Evolutionary conservation across 2,888 invertebrate genomes (phyloP).

Genomic region (Metacarcinus magister): DNA sequence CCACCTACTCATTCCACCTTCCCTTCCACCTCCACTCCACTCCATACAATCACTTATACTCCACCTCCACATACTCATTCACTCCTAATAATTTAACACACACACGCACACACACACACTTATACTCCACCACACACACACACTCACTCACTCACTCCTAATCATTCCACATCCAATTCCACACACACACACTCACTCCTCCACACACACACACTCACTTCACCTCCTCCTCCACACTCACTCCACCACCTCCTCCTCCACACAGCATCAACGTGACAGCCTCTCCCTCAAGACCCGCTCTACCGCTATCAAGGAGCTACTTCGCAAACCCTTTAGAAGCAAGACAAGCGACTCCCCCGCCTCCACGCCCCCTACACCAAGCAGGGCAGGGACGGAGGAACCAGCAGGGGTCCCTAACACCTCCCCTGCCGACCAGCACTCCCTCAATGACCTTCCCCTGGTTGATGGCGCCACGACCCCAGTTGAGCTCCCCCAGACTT

Average conservation of each 20-base stretch:
- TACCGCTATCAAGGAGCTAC: slow-evolving; percentile 88
- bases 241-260: not conserved
- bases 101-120: no score
- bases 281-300: slow-evolving; percentile 83
- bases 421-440: slow-evolving; percentile 49
- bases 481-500: not conserved
- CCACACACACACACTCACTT: not conserved
- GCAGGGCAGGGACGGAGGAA: slow-evolving; percentile 80
- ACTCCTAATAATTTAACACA: no score
- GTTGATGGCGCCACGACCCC: slow-evolving; percentile 50
- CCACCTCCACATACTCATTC: no score
- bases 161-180: not conserved
- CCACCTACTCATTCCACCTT: not conserved
- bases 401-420: slow-evolving; percentile 42
- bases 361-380: slow-evolving; percentile 82
- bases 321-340: slow-evolving; percentile 88
- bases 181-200: not conserved
- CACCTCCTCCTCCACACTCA: not conserved
- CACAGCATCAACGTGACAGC: slow-evolving; percentile 79
- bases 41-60: not conserved
- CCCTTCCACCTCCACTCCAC: not conserved
- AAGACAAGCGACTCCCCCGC: slow-evolving; percentile 78
- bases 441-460: not conserved
- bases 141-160: not conserved
- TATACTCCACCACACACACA: no score